Base-by-base conservation (phyloP, 1,140 invertebrate species). In the Drosophila tropicalis region DNA sequence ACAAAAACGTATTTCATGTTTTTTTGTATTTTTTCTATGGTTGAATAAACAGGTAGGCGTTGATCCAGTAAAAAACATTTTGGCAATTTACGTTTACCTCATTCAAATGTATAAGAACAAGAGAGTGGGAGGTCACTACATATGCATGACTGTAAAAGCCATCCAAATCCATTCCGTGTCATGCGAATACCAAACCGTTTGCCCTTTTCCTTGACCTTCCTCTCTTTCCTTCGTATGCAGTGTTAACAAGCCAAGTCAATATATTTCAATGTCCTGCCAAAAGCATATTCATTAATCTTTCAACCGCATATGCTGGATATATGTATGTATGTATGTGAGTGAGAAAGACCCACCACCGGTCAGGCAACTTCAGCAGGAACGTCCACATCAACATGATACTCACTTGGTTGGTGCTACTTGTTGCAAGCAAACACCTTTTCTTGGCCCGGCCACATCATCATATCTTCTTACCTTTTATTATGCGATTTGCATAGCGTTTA, bases 401-500 rank as follows among this genome's bases (percentile, higher is more conserved):
- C 41, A 47, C 15, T 47, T 17, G 73, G 67, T 70, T 67, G 10
- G 39, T 71, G 83, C 83, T 87, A 83, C 83, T 87, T 87, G 76
- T 83, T 87, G 78, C 76, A 19, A 58, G 54, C 72, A 76, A 29
- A 83, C 70, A 72, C 72, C 81, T 70, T 62, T 79, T 39, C 10
- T 36, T 39, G 17, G 9, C 7, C 19, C 12, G 9, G 66, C 64
- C 54, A 77, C 66, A 54, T 68, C 66, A 54, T 68, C 22, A 69
- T 77, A 79, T 80, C 77, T 65, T 62, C 69, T 79, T 75, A 74
- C 72, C 76, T 80, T 80, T 80, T 76, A 69, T 71, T 64, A 74
- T 89, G 84, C 79, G 67, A 83, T 89, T 87, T 83, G 84, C 83
- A 83, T 70, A 72, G 80, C 76, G 72, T 89, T 87, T 87, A 89